Conservation (phyloP, 2,113 vertebrate genomes). For the Microcebus jonahi region DNA sequence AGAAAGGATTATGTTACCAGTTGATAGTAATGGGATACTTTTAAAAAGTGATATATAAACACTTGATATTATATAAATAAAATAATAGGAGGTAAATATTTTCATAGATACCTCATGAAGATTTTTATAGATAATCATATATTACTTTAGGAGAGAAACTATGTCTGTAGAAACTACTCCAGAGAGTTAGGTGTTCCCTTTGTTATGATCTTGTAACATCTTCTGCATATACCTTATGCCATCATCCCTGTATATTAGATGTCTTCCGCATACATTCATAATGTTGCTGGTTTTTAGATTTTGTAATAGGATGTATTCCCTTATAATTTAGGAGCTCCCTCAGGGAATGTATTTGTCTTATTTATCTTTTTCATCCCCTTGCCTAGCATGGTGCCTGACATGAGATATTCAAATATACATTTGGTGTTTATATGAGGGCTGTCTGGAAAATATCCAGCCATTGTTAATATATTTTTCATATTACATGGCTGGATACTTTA, state of each 20-base stretch:
- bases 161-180: neutral
- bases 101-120: neutral
- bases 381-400: neutral
- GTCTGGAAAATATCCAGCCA: no score
- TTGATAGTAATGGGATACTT: neutral
- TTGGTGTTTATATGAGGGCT: neutral
- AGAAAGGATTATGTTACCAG: neutral
- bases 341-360: neutral
- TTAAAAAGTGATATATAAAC: neutral
- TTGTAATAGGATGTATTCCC: neutral
- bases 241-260: neutral
- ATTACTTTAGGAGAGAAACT: constrained; percentile 6
- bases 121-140: neutral
- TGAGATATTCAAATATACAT: neutral
- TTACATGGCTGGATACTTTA: no score
- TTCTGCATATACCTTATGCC: neutral
- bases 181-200: neutral
- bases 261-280: no score
- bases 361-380: neutral
- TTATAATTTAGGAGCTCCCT: neutral
- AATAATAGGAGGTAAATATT: neutral
- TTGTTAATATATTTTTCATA: no score
- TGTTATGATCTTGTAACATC: neutral
- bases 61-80: neutral
- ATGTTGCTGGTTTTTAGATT: neutral